phyloP scores from a whole-genome alignment of 2,888 invertebrate species.

The Malacosoma neustria region DNA sequence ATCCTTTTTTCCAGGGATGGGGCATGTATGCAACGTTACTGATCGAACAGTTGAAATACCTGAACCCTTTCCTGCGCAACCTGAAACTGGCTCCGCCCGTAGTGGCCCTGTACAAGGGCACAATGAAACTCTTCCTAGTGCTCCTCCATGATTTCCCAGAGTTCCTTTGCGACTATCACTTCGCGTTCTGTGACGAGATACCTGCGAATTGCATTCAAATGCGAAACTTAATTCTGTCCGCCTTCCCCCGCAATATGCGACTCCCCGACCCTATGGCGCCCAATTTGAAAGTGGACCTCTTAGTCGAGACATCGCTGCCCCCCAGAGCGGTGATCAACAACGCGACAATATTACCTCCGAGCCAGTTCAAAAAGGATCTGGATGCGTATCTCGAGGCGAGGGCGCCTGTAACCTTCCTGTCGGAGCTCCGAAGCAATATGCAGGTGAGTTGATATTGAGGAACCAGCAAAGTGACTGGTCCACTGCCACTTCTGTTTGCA shows the following conservation, averaged over 20 bases:
- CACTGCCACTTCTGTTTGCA: too few relatives aligned
- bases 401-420: slow-evolving; percentile 95
- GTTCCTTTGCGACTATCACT: slow-evolving; percentile 99
- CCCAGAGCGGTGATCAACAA: slow-evolving; percentile 94
- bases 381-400: slow-evolving; percentile 97
- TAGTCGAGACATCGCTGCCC: slow-evolving; percentile 90
- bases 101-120: slow-evolving; percentile 95
- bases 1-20: slow-evolving; percentile 80
- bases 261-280: slow-evolving; percentile 99
- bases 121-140: slow-evolving; percentile 93
- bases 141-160: slow-evolving; percentile 99
- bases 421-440: slow-evolving; percentile 92
- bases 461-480: too few relatives aligned
- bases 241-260: slow-evolving; percentile 98
- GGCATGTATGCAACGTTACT: slow-evolving; percentile 97
- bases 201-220: slow-evolving; percentile 99
- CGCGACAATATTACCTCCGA: slow-evolving; percentile 88
- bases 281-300: slow-evolving; percentile 94
- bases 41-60: slow-evolving; percentile 96
- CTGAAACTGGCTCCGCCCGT: slow-evolving; percentile 97
- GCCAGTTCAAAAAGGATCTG: slow-evolving; percentile 94
- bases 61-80: slow-evolving; percentile 97
- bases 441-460: too few relatives aligned
- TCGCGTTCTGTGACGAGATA: slow-evolving; percentile 99
- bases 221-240: slow-evolving; percentile 97